A percentile compares a stretch with the other conserved stretches of the same genome.
Conservation (phyloP, 1,140 invertebrate genomes). For the Danaus melanippus region DNA sequence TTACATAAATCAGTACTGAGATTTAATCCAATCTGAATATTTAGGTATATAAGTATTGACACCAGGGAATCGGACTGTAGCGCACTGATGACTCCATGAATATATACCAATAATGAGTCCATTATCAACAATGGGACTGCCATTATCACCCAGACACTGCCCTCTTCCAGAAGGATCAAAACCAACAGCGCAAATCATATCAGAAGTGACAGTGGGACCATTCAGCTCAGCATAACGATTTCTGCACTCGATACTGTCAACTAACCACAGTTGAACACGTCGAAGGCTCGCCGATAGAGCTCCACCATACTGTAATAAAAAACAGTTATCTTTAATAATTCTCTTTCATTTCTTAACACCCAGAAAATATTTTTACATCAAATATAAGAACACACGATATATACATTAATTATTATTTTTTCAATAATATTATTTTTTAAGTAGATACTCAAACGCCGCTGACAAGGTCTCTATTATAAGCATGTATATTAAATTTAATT, state of each 20-base stretch:
- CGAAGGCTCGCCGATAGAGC: constrained; percentile 35
- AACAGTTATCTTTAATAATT: constrained; percentile 1
- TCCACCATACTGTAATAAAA: constrained; percentile 32
- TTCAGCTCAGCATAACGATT: constrained; percentile 22
- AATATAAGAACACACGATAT: too few relatives aligned
- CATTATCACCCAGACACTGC: constrained; percentile 72
- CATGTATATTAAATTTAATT: not conserved
- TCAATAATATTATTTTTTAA: too few relatives aligned
- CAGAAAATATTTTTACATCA: too few relatives aligned
- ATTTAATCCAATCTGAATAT: constrained; percentile 35
- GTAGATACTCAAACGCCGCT: too few relatives aligned
- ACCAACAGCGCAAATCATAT: constrained; percentile 51
- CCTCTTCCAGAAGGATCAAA: constrained; percentile 41
- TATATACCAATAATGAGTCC: constrained; percentile 70
- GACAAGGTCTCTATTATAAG: too few relatives aligned
- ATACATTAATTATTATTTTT: too few relatives aligned
- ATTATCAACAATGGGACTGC: constrained; percentile 75
- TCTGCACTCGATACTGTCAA: constrained; percentile 35
- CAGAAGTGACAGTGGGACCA: constrained; percentile 26
- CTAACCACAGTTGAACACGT: constrained; percentile 36
- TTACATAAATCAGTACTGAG: too few relatives aligned
- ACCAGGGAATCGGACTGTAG: constrained; percentile 59
- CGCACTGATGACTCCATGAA: constrained; percentile 74
- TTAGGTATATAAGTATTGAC: constrained; percentile 70
- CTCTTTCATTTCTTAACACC: not conserved